Percentiles rank a stretch among this genome's conserved stretches.
Evolutionary conservation across 2,888 invertebrate species (phyloP).

Genomic region (Mythimna loreyi): DNA sequence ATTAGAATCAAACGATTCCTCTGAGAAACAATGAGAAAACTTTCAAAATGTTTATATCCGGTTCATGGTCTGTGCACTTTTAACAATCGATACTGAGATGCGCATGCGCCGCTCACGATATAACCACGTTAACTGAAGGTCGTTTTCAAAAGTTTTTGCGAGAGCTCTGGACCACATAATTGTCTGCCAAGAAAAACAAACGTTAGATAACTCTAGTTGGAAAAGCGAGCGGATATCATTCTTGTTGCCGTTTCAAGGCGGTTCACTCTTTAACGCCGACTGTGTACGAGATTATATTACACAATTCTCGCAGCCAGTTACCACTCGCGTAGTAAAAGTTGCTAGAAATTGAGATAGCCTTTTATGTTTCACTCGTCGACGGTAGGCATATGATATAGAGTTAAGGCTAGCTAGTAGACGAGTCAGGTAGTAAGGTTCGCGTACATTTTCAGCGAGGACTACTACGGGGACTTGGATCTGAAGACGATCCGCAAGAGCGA

Average conservation of each 20-base stretch:
- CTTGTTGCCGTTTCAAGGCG: slow-evolving; percentile 86
- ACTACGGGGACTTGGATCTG: slow-evolving; percentile 98
- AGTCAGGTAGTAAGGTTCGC: slow-evolving; percentile 87
- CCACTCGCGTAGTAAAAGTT: slow-evolving; percentile 82
- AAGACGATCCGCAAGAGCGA: slow-evolving; percentile 98
- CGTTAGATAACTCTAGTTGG: slow-evolving; percentile 78
- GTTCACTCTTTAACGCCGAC: slow-evolving; percentile 81
- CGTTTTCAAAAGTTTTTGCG: slow-evolving; percentile 68
- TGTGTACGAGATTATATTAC: slow-evolving; percentile 83
- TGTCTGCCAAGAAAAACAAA: slow-evolving; percentile 73
- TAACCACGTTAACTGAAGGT: slow-evolving; percentile 70
- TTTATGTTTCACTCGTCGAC: slow-evolving; percentile 68
- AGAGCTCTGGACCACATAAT: slow-evolving; percentile 71
- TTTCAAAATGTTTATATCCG: slow-evolving; percentile 66
- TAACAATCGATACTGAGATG: slow-evolving; percentile 73
- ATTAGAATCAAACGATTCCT: slow-evolving; percentile 36
- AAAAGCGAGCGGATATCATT: slow-evolving; percentile 85
- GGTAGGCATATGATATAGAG: slow-evolving; percentile 69
- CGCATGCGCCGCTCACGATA: slow-evolving; percentile 65
- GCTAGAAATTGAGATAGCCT: slow-evolving; percentile 80
- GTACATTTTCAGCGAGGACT: slow-evolving; percentile 96
- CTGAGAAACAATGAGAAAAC: slow-evolving; percentile 66
- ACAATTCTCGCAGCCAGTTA: slow-evolving; percentile 82
- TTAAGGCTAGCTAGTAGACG: slow-evolving; percentile 77
- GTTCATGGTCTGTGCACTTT: slow-evolving; percentile 71